Evolutionary conservation across 2,113 vertebrate species (phyloP).

Genomic region (Nicator chloris): DNA sequence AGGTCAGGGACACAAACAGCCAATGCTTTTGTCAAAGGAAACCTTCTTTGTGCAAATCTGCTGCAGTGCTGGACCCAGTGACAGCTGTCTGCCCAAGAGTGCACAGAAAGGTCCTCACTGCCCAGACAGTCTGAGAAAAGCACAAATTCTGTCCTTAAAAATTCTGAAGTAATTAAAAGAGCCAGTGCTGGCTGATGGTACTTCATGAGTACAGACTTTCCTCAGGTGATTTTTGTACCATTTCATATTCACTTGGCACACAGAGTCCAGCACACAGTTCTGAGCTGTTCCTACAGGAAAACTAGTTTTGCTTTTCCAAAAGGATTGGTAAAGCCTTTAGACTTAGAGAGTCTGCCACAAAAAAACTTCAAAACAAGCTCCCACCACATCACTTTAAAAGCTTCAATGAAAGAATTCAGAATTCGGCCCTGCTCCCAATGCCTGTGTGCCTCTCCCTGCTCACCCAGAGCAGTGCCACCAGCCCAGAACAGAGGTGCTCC

Average conservation of each 20-base stretch:
- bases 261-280: neutral
- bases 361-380: neutral
- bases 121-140: neutral
- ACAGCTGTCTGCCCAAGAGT: neutral
- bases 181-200: neutral
- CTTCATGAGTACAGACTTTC: neutral
- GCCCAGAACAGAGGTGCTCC: accelerated
- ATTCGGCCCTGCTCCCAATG: neutral
- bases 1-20: neutral
- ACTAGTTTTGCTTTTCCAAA: neutral
- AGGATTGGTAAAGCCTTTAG: neutral
- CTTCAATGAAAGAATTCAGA: neutral
- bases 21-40: neutral
- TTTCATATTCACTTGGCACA: neutral
- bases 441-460: neutral
- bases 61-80: neutral
- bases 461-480: no score
- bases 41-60: neutral
- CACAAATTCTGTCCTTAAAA: neutral
- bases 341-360: neutral
- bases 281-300: constrained; percentile 17
- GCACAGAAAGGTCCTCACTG: neutral
- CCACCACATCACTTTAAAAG: neutral
- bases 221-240: neutral
- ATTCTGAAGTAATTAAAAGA: neutral